These are phyloP conservation scores for Centruroides sculpturatus DNA, from an alignment of 1,140 invertebrate species.

Conservation along the genomic window DNA sequence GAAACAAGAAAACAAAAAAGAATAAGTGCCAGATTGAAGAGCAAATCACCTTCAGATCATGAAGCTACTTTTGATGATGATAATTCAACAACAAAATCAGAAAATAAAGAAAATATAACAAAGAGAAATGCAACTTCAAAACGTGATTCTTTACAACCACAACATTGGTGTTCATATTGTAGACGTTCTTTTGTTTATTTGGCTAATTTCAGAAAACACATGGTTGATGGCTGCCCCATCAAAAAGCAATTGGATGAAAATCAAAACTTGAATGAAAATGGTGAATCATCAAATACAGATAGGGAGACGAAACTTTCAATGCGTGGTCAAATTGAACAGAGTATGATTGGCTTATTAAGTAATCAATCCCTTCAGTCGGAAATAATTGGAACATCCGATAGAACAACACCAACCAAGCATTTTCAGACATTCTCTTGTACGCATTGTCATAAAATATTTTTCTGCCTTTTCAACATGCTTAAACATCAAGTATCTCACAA, in stretches of 20 bases:
- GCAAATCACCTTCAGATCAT: too few species aligned
- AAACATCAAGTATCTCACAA: too few species aligned
- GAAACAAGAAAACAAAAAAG: too few species aligned
- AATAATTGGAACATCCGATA: not conserved
- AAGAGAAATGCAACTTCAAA: too few species aligned
- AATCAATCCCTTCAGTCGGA: not conserved
- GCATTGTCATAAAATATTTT: not conserved
- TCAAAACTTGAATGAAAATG: not conserved
- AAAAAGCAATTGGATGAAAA: not conserved
- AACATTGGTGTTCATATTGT: not conserved
- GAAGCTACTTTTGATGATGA: too few species aligned
- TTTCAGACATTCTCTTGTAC: not conserved
- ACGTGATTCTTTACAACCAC: too few species aligned
- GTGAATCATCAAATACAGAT: too few species aligned
- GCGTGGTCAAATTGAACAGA: not conserved
- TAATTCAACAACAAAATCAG: too few species aligned
- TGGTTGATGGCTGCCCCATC: not conserved
- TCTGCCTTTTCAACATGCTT: too few species aligned
- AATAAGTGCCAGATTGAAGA: too few species aligned
- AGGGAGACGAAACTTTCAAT: not conserved
- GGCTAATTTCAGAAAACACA: not conserved
- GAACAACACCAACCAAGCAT: not conserved
- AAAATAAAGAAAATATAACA: too few species aligned
- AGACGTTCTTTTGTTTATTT: not conserved
- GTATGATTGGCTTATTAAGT: not conserved